Evolutionary conservation across 2,797 vertebrate genomes (phyloP).

Genomic region (Crenichthys baileyi): DNA sequence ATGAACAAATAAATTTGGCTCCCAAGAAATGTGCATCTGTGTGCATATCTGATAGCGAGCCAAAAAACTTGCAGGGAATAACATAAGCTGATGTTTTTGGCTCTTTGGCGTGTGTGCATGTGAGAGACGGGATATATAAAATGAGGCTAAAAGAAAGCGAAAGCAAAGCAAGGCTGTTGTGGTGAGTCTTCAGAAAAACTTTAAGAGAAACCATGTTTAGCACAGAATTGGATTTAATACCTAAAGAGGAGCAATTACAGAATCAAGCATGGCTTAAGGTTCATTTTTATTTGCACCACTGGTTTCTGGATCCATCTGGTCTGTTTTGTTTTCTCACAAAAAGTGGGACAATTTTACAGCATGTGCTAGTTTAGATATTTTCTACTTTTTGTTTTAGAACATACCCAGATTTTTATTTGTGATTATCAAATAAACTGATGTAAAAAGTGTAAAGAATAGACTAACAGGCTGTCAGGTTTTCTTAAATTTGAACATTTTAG

Average conservation of each 20-base stretch:
- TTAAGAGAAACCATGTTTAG: slow-evolving; percentile 55
- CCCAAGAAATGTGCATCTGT: slow-evolving; percentile 9
- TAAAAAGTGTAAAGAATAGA: not conserved
- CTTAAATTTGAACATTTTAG: not conserved
- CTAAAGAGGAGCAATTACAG: slow-evolving; percentile 57
- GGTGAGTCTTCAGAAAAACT: slow-evolving; percentile 44
- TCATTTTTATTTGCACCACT: slow-evolving; percentile 2
- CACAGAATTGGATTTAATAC: slow-evolving; percentile 43
- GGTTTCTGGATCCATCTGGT: not conserved
- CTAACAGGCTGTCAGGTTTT: not conserved
- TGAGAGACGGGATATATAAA: slow-evolving; percentile 7
- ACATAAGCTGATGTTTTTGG: slow-evolving; percentile 12
- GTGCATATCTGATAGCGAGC: slow-evolving; percentile 9
- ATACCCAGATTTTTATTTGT: not conserved
- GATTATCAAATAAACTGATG: not conserved
- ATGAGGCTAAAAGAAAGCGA: slow-evolving; percentile 24
- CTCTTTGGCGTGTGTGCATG: slow-evolving; percentile 8
- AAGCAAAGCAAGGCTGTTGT: slow-evolving; percentile 24
- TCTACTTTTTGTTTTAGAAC: slow-evolving; percentile 6
- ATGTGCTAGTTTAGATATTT: not conserved
- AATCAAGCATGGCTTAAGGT: slow-evolving; percentile 29
- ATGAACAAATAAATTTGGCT: slow-evolving; percentile 45
- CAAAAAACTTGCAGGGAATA: not conserved
- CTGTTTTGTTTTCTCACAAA: slow-evolving; percentile 3
- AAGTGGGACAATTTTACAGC: not conserved